A percentile compares a stretch with the other conserved stretches of the same genome.
phyloP scores from a whole-genome alignment of 2,113 vertebrate genomes.

The Nycticebus coucang region DNA sequence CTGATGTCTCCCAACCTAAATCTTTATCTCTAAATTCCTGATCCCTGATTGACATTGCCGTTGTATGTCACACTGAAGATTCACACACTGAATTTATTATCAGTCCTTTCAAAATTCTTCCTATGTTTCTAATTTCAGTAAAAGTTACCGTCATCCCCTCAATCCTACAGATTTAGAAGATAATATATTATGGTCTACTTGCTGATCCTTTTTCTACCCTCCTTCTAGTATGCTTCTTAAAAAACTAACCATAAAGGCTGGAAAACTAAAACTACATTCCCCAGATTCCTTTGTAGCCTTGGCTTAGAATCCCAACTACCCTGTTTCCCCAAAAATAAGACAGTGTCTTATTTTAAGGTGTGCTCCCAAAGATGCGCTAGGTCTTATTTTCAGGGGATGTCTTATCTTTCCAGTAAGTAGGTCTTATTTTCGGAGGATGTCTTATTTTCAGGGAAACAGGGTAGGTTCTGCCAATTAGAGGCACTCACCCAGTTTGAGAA shows the following conservation, averaged over 20 bases:
- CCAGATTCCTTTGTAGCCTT: not conserved
- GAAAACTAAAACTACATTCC: not conserved
- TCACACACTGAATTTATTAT: not conserved
- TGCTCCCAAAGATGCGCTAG: no score
- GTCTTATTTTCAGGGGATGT: no score
- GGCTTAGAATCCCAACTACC: not conserved
- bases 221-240: not conserved
- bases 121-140: not conserved
- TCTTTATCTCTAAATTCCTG: not conserved
- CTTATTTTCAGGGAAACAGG: no score
- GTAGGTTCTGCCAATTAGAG: not conserved
- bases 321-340: no score
- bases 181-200: not conserved
- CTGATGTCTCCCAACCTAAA: not conserved
- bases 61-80: not conserved
- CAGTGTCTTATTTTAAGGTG: no score
- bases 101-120: not conserved
- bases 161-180: not conserved
- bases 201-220: not conserved
- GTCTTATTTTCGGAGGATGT: no score
- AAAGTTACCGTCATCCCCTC: not conserved
- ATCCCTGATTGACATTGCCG: not conserved
- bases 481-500: not conserved
- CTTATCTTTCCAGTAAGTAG: no score
- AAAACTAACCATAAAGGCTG: not conserved